These are phyloP conservation scores for Dryococelus australis DNA, from an alignment of 2,888 invertebrate genomes.

Conservation along the genomic window DNA sequence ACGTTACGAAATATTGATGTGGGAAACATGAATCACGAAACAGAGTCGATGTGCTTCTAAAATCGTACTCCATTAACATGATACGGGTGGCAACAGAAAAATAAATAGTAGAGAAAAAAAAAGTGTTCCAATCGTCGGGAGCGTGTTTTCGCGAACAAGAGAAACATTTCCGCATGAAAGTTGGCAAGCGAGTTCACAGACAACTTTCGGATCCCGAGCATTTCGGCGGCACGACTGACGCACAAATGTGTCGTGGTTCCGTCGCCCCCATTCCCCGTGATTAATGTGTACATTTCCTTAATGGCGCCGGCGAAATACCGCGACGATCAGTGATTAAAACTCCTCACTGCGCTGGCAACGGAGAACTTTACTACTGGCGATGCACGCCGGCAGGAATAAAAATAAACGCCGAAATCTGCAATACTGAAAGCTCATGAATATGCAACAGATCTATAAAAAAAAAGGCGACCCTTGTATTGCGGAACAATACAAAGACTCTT, in stretches of 20 bases:
- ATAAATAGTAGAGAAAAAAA: background rate
- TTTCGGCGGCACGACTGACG: conserved; percentile 6
- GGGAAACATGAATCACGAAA: too few relatives aligned
- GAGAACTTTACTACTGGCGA: background rate
- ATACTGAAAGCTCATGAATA: background rate
- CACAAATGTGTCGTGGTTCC: conserved; percentile 26
- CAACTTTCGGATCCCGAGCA: background rate
- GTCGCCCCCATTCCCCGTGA: background rate
- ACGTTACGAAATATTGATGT: too few relatives aligned
- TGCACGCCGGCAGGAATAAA: background rate
- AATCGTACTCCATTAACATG: background rate
- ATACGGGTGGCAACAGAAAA: background rate
- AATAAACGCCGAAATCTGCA: background rate
- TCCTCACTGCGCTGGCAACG: background rate
- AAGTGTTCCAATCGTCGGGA: background rate
- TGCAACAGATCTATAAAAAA: too few relatives aligned
- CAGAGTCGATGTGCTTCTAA: background rate
- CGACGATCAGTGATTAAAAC: conserved; percentile 5
- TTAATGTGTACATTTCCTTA: conserved; percentile 30
- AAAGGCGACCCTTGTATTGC: too few relatives aligned
- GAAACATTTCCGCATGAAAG: conserved; percentile 8
- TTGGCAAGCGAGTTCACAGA: background rate
- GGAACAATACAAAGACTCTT: too few relatives aligned
- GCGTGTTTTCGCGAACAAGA: conserved; percentile 16
- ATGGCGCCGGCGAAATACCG: conserved; percentile 18